These are phyloP conservation scores for Syrphus vitripennis DNA, from an alignment of 2,888 invertebrate species.

Conservation along the genomic window DNA sequence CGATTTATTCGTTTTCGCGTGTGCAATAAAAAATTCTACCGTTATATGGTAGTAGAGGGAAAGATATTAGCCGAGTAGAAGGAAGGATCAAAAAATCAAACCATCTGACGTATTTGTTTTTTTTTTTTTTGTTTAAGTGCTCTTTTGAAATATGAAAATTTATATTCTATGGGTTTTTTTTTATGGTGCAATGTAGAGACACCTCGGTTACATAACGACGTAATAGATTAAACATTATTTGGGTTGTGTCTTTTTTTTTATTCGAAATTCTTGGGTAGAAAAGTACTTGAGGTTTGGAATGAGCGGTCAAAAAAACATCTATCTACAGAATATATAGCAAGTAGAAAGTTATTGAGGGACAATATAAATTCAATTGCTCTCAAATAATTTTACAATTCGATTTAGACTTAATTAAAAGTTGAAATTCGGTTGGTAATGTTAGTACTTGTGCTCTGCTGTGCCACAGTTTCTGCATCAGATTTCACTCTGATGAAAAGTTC, in stretches of 20 bases:
- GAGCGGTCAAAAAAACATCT: too few relatives aligned
- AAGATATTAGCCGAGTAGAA: not conserved
- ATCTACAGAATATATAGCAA: too few relatives aligned
- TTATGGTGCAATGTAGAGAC: not conserved
- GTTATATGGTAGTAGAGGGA: not conserved
- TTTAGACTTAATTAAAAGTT: too few relatives aligned
- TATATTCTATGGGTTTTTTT: not conserved
- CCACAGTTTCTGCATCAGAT: too few relatives aligned
- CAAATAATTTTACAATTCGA: too few relatives aligned
- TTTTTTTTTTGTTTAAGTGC: not conserved
- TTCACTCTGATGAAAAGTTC: too few relatives aligned
- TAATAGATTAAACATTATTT: not conserved
- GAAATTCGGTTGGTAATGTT: too few relatives aligned
- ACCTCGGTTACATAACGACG: not conserved
- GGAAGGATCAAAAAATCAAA: not conserved
- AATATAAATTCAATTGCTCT: too few relatives aligned
- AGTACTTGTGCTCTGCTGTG: too few relatives aligned
- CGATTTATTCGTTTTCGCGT: conserved; percentile 13
- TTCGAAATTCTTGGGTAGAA: not conserved
- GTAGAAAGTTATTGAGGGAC: too few relatives aligned
- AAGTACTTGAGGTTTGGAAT: not conserved
- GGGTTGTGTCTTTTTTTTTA: not conserved
- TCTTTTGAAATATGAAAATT: not conserved
- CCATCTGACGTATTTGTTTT: not conserved
- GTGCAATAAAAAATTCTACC: not conserved